Percentiles rank a stretch among this genome's conserved stretches.
phyloP scores from a whole-genome alignment of 1,140 invertebrate species.

The Cherax quadricarinatus region DNA sequence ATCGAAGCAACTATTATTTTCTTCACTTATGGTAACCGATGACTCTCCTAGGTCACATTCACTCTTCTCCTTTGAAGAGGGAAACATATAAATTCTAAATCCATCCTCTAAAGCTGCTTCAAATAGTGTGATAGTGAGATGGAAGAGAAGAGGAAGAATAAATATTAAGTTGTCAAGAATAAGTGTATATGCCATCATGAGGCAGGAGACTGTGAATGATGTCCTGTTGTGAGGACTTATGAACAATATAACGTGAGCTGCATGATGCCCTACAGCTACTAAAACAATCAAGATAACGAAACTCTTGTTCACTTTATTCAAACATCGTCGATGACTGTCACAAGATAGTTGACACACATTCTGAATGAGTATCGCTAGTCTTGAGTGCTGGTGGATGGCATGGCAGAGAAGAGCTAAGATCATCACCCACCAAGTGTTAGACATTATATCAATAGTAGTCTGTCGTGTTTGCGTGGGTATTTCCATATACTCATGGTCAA shows the following conservation, averaged over 20 bases:
- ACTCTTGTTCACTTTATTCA: neutral
- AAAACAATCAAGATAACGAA: too few relatives aligned
- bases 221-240: neutral
- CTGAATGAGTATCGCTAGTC: neutral
- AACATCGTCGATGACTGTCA: neutral
- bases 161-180: neutral
- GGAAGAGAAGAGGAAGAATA: neutral
- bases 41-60: too few relatives aligned
- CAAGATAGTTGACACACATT: neutral
- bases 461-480: neutral
- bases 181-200: too few relatives aligned
- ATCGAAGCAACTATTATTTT: neutral
- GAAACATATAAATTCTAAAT: neutral
- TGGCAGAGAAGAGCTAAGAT: neutral
- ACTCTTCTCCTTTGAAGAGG: neutral
- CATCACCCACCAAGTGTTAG: neutral
- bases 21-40: neutral
- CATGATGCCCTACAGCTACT: too few relatives aligned
- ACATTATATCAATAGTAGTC: neutral
- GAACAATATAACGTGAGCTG: too few relatives aligned
- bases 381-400: neutral
- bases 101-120: neutral
- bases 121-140: neutral
- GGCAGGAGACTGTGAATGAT: too few relatives aligned
- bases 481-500: neutral